Conservation (phyloP, 1,140 invertebrate genomes). For the Bathynomus jamesi region DNA sequence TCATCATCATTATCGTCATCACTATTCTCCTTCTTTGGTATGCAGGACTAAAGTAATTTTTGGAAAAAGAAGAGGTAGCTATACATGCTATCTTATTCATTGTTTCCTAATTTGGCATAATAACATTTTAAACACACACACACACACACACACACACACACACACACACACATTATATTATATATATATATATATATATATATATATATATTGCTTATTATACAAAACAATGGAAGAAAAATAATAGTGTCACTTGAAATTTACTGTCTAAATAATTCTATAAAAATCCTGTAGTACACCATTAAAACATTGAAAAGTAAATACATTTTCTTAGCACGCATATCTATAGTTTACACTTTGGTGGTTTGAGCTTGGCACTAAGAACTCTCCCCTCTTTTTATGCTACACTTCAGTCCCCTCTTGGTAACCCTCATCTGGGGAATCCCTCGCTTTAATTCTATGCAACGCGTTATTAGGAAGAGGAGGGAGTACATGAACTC, state of each 20-base stretch:
- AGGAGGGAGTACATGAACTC: constrained; percentile 27
- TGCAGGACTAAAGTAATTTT: not conserved
- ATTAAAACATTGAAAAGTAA: not conserved
- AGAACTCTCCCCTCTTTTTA: not conserved
- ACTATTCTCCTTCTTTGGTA: not conserved
- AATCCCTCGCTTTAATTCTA: constrained; percentile 51
- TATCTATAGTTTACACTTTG: not conserved
- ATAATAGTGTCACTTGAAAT: not conserved
- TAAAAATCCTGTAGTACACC: not conserved
- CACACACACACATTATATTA: not conserved
- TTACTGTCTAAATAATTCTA: not conserved
- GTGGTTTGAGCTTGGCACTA: not conserved
- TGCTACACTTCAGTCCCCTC: constrained; percentile 52
- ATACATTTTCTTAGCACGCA: too few species aligned
- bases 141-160: not conserved
- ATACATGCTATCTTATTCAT: not conserved
- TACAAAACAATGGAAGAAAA: not conserved
- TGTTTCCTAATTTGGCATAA: not conserved
- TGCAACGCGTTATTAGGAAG: constrained; percentile 25
- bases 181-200: not conserved
- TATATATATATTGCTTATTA: not conserved
- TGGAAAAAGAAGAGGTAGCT: not conserved
- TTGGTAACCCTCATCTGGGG: constrained; percentile 84
- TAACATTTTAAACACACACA: not conserved
- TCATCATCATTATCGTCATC: not conserved